Evolutionary conservation across 1,140 invertebrate species (phyloP), one percentile per base, ranked within the genome.

Genomic region (Penaeus japonicus): DNA sequence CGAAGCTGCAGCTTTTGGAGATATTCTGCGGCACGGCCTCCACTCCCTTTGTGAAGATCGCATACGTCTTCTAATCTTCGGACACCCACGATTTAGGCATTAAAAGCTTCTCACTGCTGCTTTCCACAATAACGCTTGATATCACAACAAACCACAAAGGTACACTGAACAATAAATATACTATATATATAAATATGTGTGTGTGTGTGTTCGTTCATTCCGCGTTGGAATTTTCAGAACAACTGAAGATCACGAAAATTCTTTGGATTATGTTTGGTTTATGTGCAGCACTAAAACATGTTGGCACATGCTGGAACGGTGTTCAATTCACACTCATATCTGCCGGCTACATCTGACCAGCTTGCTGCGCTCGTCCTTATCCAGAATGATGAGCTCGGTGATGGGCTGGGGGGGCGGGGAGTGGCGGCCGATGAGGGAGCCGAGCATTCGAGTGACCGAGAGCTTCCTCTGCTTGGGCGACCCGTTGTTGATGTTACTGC

Each of bases 401-500:
- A 91, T 84, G 17, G 89, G 85, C 80, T 90, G 90, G 18, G 91
- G 91, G 20, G 89, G 91, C 12, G 91, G 91, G 84, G 92, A 92
- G 47, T 93, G 93, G 32, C 92, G 92, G 39, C 95, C 95, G 92
- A 96, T 96, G 79, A 96, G 92, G 2, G 95, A 95, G n/a, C 95
- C 95, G 53, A 96, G 93, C 95, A 96, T 96, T 92, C 96, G 96
- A 15, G 95, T 95, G 15, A 96, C 95, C 59, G 95, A 96, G 92
- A 96, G 95, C 91, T 96, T 95, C 81, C 96, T 93, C 30, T 92
- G 92, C 83, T 92, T 92, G 22, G 92, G 90, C 4, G 94, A 93
- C 85, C 93, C 93, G n/a, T 92, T 91, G 57, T 84, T 55, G 27
- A 54, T 53, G 22, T 17, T 75, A 54, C 53, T 57, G 22, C 87